Evolutionary conservation across 2,797 vertebrate species (phyloP), one percentile per base, ranked within the genome.

Genomic region (Rhinoraja longicauda): DNA sequence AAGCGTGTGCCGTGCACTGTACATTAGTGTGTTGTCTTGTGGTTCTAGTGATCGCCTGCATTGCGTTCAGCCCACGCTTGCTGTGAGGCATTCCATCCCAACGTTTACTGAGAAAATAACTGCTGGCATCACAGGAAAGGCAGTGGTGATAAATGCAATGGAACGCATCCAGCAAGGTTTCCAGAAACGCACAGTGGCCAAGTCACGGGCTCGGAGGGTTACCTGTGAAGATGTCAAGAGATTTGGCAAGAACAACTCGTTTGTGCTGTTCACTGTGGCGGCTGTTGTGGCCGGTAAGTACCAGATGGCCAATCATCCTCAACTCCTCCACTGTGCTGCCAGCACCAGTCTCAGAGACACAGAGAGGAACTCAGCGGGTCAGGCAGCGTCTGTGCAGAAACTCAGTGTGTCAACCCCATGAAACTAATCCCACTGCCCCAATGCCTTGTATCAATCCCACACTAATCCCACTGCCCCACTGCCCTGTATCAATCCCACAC

Each of bases 131-230:
- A 97, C 97, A 94, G 98, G 98, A 94, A 97, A 98, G 94, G 95
- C 96, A 53, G 95, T 96, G 94, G 93, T 94, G 29, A 96, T 95
- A 93, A 97, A 95, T 95, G 97, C 95, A 94, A 98, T 99, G 97
- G 98, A 99, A 94, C 97, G 97, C 77, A 93, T 99, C 95, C 98
- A 98, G 93, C 97, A 98, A 95, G 96, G 97, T n/a, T 97, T 99
- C 92, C 97, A 98, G 94, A 97, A 99, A 94, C 98, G 98, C 94
- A 97, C 98, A 94, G 96, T 97, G 96, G 98, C 98, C 3, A 99
- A 97, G 96, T 98, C 98, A 96, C 98, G 97, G 96, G 98, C 99
- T 93, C 98, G 98, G 94, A 98, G 97, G 95, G 97, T 99, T 95
- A 98, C 97, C 72, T 99, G 98, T 95, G 98, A 99, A 13, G 98